A percentile compares a stretch with the other conserved stretches of the same genome.
phyloP scores from a whole-genome alignment of 2,113 vertebrate species.

The Pardalotus punctatus region DNA sequence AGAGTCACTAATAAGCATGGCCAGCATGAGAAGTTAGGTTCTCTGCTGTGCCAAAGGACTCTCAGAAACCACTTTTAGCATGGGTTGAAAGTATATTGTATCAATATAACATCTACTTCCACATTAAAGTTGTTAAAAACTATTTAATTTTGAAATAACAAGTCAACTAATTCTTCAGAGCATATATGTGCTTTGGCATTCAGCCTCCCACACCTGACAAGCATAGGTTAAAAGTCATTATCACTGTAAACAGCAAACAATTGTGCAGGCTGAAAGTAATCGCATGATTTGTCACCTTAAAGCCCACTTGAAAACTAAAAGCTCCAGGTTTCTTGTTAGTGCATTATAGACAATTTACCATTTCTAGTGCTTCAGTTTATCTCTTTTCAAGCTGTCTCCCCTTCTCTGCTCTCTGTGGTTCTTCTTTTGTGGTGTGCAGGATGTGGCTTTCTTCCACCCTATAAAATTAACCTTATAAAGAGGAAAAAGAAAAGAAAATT shows the following conservation, averaged over 20 bases:
- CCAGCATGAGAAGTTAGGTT: not conserved
- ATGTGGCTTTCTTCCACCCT: not conserved
- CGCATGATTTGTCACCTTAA: slow-evolving; percentile 28
- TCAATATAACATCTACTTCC: not conserved
- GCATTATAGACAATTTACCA: not conserved
- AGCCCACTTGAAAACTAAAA: slow-evolving; percentile 11
- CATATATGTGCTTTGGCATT: not conserved
- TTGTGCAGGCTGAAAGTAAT: slow-evolving; percentile 1
- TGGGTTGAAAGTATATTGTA: not conserved
- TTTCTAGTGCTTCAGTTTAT: not conserved
- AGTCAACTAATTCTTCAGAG: slow-evolving; percentile 14
- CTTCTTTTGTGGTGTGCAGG: not conserved
- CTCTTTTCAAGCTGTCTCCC: not conserved
- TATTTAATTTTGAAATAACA: slow-evolving; percentile 3
- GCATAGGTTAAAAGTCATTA: slow-evolving; percentile 18
- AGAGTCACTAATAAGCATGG: not conserved
- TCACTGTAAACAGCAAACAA: slow-evolving; percentile 9
- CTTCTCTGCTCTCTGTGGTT: not conserved
- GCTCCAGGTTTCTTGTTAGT: not conserved
- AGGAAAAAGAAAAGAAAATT: not conserved
- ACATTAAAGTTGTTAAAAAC: not conserved
- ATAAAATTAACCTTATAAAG: not conserved
- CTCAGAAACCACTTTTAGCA: not conserved
- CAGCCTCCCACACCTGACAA: slow-evolving; percentile 50
- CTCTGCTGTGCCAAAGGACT: not conserved